Percentiles rank a stretch among this genome's conserved stretches.
Evolutionary conservation across 2,888 invertebrate species (phyloP).

Genomic region (Ennomos quercinarius): DNA sequence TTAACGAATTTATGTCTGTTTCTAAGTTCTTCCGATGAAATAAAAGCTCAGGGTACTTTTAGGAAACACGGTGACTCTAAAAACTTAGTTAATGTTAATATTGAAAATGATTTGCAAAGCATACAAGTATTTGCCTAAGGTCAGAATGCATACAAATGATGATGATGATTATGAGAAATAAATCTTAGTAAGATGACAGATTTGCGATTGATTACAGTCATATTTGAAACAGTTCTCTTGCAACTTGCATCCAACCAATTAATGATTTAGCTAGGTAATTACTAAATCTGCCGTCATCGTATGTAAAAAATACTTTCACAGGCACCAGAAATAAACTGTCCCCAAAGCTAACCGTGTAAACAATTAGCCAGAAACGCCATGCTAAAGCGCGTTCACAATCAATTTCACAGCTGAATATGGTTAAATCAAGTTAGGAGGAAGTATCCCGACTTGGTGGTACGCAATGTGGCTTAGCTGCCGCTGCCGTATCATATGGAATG

Average conservation of each 20-base stretch:
- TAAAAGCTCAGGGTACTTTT: no score
- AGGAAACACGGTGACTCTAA: no score
- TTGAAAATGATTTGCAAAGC: no score
- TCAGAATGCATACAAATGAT: no score
- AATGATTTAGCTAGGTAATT: not conserved
- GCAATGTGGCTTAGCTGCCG: conserved; percentile 18
- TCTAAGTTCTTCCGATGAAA: no score
- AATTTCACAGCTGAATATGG: conserved; percentile 33
- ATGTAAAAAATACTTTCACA: conserved; percentile 9
- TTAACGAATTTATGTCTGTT: no score
- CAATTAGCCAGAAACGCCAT: conserved; percentile 28
- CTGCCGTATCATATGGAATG: not conserved
- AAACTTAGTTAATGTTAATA: no score
- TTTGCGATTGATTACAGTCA: no score
- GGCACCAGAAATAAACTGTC: conserved; percentile 15
- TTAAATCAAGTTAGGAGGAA: conserved; percentile 31
- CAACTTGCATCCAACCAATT: not conserved
- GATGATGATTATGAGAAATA: no score
- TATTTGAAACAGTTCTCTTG: not conserved
- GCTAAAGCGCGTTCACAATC: conserved; percentile 28
- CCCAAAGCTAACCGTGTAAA: conserved; percentile 23
- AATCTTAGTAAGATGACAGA: no score
- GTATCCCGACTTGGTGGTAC: conserved; percentile 17
- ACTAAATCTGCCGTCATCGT: conserved; percentile 8
- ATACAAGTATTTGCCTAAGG: no score